Percentiles rank a stretch among this genome's conserved stretches.
phyloP scores from a whole-genome alignment of 2,888 invertebrate genomes.

The Megamerina dolium region DNA sequence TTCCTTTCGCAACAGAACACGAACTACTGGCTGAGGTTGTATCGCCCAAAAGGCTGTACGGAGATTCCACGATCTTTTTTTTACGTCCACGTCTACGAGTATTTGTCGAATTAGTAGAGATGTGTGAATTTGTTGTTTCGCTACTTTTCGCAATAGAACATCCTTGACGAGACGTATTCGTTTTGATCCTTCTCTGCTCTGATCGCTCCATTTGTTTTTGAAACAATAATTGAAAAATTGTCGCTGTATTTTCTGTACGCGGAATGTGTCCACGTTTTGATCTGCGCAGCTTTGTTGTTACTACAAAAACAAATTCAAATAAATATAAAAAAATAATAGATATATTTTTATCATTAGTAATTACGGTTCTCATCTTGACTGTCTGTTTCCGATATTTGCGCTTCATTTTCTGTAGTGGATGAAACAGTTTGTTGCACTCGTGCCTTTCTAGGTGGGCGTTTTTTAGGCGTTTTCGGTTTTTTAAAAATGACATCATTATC shows the following conservation, averaged over 20 bases:
- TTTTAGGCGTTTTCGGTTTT: conserved; percentile 18
- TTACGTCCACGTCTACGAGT: too few species aligned
- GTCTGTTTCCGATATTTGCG: too few species aligned
- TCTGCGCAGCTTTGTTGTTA: conserved; percentile 25
- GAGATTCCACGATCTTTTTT: too few species aligned
- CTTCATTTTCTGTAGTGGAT: too few species aligned
- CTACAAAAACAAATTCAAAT: neutral
- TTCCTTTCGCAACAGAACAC: neutral
- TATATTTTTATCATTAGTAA: too few species aligned
- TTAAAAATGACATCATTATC: conserved; percentile 21
- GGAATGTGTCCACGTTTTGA: conserved; percentile 34
- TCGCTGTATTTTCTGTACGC: too few species aligned
- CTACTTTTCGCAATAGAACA: too few species aligned
- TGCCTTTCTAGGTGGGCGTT: conserved; percentile 8
- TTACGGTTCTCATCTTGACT: too few species aligned
- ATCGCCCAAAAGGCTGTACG: conserved; percentile 2
- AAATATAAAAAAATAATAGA: neutral
- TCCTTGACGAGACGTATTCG: neutral
- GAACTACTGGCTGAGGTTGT: conserved; percentile 1
- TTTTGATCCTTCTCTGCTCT: neutral
- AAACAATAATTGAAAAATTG: neutral
- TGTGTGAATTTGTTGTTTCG: too few species aligned
- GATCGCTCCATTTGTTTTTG: neutral
- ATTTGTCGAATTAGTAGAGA: too few species aligned
- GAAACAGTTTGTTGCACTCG: too few species aligned